Evolutionary conservation across 2,888 invertebrate genomes (phyloP).

Genomic region (Therioaphis trifolii): DNA sequence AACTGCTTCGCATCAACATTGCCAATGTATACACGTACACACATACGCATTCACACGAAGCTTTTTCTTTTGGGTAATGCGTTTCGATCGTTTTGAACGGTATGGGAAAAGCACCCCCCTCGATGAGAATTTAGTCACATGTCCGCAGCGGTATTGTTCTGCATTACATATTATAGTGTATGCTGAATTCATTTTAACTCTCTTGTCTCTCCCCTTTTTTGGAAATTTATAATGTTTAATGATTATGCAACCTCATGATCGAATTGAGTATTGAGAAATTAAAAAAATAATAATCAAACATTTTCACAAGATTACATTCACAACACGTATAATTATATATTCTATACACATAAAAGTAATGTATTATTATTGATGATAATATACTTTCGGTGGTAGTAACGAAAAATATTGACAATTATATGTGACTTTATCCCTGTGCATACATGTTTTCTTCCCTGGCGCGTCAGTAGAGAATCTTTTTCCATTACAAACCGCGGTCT

Average conservation of each 20-base stretch:
- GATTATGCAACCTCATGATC: slow-evolving; percentile 20
- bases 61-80: slow-evolving; percentile 59
- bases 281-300: neutral
- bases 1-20: slow-evolving; percentile 59
- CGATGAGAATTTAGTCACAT: slow-evolving; percentile 62
- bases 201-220: neutral
- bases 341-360: neutral
- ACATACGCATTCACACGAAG: neutral
- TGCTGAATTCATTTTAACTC: slow-evolving; percentile 44
- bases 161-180: neutral
- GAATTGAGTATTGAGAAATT: neutral
- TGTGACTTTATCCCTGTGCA: neutral
- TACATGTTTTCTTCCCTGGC: slow-evolving; percentile 5
- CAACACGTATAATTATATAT: neutral
- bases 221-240: slow-evolving; percentile 18
- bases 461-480: slow-evolving; percentile 21
- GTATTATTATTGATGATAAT: neutral
- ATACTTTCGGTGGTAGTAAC: neutral
- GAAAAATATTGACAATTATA: slow-evolving; percentile 33
- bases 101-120: slow-evolving; percentile 50
- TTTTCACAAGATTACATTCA: too few relatives aligned
- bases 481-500: slow-evolving; percentile 24
- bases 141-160: slow-evolving; percentile 58
- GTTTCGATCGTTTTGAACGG: slow-evolving; percentile 57
- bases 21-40: slow-evolving; percentile 32